Percentiles rank a stretch among this genome's conserved stretches.
These are phyloP conservation scores for Xylocopa sonorina DNA, from an alignment of 1,140 invertebrate genomes.

Conservation along the genomic window DNA sequence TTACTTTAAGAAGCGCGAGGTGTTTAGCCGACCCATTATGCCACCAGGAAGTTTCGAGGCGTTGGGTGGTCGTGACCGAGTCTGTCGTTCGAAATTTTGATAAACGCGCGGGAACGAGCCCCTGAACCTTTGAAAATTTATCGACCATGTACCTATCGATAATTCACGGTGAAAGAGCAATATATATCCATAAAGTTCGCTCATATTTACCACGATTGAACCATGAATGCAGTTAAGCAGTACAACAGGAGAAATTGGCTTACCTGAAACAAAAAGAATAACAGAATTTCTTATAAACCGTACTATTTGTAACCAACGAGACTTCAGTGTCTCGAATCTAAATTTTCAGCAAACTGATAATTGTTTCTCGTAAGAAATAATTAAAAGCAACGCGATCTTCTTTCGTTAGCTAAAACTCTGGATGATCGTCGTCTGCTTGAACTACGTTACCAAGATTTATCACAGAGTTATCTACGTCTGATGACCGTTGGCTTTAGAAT, in stretches of 20 bases:
- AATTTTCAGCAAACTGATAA: too few relatives aligned
- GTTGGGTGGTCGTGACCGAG: constrained; percentile 58
- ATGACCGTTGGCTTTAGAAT: too few relatives aligned
- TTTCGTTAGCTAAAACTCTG: constrained; percentile 38
- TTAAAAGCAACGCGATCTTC: constrained; percentile 1
- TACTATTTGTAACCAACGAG: too few relatives aligned
- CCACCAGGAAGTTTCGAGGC: constrained; percentile 43
- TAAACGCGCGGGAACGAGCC: constrained; percentile 31
- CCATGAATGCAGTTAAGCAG: background rate
- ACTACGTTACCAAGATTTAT: constrained; percentile 52
- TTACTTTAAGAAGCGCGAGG: constrained; percentile 27
- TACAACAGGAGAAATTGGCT: background rate
- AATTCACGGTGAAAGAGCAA: background rate
- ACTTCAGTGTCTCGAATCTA: too few relatives aligned
- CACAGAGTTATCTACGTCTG: too few relatives aligned
- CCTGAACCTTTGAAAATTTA: background rate
- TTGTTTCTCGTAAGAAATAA: too few relatives aligned
- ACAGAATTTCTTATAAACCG: too few relatives aligned
- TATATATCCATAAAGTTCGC: background rate
- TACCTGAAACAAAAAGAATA: constrained; percentile 40
- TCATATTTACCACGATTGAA: constrained; percentile 34
- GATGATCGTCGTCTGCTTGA: too few relatives aligned
- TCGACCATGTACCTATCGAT: too few relatives aligned
- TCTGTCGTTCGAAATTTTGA: constrained; percentile 24
- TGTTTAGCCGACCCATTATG: constrained; percentile 52